Conservation (phyloP, 2,888 invertebrate genomes). For the Nomada fucata region DNA sequence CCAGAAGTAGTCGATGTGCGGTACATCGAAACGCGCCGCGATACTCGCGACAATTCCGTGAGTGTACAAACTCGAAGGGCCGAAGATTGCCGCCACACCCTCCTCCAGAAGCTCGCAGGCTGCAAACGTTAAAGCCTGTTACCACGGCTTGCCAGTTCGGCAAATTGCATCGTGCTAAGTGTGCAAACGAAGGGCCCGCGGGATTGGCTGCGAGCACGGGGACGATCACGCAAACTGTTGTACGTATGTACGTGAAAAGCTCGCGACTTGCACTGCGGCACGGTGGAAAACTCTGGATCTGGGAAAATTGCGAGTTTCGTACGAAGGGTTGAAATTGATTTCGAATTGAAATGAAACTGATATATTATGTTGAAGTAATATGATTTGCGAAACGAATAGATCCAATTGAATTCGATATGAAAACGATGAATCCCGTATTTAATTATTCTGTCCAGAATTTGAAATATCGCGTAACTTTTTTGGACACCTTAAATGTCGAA, state of each 20-base stretch:
- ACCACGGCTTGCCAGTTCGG: background rate
- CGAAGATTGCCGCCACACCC: constrained; percentile 97
- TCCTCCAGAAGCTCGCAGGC: constrained; percentile 94
- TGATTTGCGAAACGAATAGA: no score
- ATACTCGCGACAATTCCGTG: constrained; percentile 94
- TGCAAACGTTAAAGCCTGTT: constrained; percentile 79
- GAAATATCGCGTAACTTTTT: no score
- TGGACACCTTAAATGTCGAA: no score
- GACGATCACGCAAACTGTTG: constrained; percentile 13
- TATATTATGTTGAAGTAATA: no score
- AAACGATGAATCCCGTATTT: no score
- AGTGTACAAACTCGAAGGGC: constrained; percentile 94
- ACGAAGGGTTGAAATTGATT: no score
- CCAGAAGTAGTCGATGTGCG: constrained; percentile 93
- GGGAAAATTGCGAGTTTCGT: no score
- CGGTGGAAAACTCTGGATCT: background rate
- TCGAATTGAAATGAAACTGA: no score
- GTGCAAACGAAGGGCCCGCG: constrained; percentile 11
- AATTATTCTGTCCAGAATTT: no score
- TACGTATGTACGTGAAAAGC: background rate
- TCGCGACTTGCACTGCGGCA: background rate
- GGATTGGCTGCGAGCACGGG: constrained; percentile 13
- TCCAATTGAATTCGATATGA: no score
- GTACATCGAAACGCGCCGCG: constrained; percentile 92
- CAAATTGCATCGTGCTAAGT: constrained; percentile 16